Percentiles rank a stretch among this genome's conserved stretches.
Conservation (phyloP, 1,140 invertebrate species). For the Drosophila biarmipes region DNA sequence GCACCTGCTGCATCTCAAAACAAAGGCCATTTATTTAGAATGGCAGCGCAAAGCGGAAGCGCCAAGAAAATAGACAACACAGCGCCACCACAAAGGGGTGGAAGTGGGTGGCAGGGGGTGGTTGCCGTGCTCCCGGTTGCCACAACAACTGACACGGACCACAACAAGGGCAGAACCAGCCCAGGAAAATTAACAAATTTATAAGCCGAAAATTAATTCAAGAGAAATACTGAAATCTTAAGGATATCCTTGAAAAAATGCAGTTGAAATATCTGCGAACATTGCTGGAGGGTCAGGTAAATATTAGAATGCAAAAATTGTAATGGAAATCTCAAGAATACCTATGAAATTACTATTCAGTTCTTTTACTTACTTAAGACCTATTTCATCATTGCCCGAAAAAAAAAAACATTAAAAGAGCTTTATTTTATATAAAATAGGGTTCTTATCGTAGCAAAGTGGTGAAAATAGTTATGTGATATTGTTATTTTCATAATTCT, state of each 20-base stretch:
- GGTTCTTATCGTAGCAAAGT: no score
- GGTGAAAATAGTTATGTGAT: no score
- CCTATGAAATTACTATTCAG: not conserved
- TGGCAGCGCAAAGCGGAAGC: constrained; percentile 73
- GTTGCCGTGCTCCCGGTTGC: constrained; percentile 43
- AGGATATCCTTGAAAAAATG: constrained; percentile 48
- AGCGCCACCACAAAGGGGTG: constrained; percentile 4
- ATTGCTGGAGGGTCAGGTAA: constrained; percentile 80
- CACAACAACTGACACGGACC: constrained; percentile 56
- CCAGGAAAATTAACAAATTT: constrained; percentile 38
- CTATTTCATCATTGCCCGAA: not conserved
- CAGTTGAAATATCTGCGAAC: constrained; percentile 83
- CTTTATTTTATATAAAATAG: no score
- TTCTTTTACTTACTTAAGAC: not conserved
- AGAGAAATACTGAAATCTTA: not conserved
- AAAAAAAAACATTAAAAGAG: not conserved
- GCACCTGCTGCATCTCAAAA: constrained; percentile 72
- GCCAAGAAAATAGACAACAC: constrained; percentile 64
- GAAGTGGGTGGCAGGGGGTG: constrained; percentile 2
- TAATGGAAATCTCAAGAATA: not conserved
- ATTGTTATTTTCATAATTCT: no score
- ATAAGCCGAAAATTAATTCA: constrained; percentile 1
- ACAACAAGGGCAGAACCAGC: constrained; percentile 51
- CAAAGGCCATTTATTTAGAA: constrained; percentile 79
- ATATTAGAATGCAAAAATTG: not conserved